Evolutionary conservation across 1,140 invertebrate genomes (phyloP), one percentile per base, ranked within the genome.

Genomic region (Ceratosolen fusciceps): DNA sequence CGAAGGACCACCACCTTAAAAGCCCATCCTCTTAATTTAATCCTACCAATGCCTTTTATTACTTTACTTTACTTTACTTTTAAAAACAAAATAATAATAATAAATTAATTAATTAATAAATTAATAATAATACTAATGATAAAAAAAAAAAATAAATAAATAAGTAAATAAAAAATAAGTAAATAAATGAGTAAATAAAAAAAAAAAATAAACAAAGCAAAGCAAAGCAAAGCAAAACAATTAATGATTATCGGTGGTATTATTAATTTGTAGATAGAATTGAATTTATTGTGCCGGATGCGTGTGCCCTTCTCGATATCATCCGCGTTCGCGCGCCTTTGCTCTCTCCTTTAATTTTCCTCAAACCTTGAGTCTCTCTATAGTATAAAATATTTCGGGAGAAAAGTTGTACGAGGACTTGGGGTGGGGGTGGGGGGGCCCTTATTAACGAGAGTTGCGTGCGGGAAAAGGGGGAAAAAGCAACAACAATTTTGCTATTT

Each of bases 241-340:
- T 58, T 49, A 60, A 70, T 56, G 49, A 74, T 68, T 58, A 75
- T 80, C 65, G 73, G 78, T 80, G 78, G 78, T 80, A 80, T 80
- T 80, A 80, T 75, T 80, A 80, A 80, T 80, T 75, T 80, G 78
- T 80, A 80, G 78, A 80, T 80, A 80, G 78, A 80, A 47, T 71
- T 80, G 60, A 74, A 79, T 71, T 75, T 71, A 34, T 60, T 19
- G 73, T 80, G 73, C 73, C 73, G 78, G 65, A 8, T 26, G 73
- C 39, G 26, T 39, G 73, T 39, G 73, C 26, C 70, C 54, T 74
- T 58, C 62, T 60, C 60, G 60, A 67, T 54, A 79, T n/a, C n/a
- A n/a, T 73, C 47, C 71, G 47, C 47, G 70, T 56, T 65, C 56
- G 68, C 37, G 67, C 68, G 56, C 76, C 76, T 26, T 54, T 52